Evolutionary conservation across 1,140 invertebrate genomes (phyloP).

Genomic region (Centruroides vittatus): DNA sequence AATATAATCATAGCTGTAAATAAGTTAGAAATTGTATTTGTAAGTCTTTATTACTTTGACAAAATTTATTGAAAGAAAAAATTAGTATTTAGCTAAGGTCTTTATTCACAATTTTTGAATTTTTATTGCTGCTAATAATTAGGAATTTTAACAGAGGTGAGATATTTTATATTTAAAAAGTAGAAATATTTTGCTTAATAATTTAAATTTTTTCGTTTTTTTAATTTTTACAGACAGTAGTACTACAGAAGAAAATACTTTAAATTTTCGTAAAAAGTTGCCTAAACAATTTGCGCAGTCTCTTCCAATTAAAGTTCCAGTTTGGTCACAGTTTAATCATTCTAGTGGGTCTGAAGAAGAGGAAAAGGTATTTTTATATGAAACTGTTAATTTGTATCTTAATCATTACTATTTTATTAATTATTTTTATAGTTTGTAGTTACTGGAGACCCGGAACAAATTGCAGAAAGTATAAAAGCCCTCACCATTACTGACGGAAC

Average conservation of each 20-base stretch:
- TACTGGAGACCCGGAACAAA: conserved; percentile 41
- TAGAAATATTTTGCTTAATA: too few species aligned
- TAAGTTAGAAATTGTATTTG: too few species aligned
- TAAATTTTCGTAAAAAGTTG: too few species aligned
- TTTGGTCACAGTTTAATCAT: neutral
- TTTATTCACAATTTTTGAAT: neutral
- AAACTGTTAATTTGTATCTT: neutral
- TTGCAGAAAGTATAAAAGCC: conserved; percentile 72
- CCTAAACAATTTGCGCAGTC: neutral
- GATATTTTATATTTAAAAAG: too few species aligned
- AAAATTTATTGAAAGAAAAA: too few species aligned
- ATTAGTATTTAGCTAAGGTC: too few species aligned
- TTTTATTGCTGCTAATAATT: neutral
- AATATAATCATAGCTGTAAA: neutral
- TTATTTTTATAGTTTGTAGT: conserved; percentile 24
- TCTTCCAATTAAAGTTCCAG: neutral
- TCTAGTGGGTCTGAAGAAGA: neutral
- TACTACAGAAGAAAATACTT: too few species aligned
- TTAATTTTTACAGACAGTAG: too few species aligned
- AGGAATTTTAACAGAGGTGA: neutral
- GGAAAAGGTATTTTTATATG: neutral
- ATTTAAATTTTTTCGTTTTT: too few species aligned
- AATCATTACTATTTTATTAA: neutral
- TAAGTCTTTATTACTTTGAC: too few species aligned
- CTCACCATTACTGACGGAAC: conserved; percentile 68